Evolutionary conservation across 1,140 invertebrate species (phyloP).

Genomic region (Drosophila rufa): DNA sequence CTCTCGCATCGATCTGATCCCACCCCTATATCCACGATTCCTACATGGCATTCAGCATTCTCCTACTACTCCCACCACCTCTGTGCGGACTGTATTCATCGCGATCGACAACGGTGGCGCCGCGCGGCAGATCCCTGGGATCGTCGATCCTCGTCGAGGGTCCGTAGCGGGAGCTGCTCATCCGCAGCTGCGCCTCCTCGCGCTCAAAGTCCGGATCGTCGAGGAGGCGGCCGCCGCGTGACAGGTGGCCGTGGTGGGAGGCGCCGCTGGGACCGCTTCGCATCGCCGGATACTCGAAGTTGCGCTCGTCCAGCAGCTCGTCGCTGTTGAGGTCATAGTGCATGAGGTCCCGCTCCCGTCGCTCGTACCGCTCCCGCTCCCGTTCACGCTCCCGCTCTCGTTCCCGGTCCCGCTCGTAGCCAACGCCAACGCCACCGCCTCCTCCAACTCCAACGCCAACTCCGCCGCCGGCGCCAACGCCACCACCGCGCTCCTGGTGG

Average conservation of each 20-base stretch:
- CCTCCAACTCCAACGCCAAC: constrained; percentile 9
- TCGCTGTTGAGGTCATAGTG: constrained; percentile 84
- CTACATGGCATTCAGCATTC: constrained; percentile 85
- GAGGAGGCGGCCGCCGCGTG: constrained; percentile 70
- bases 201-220: constrained; percentile 80
- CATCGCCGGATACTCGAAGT: constrained; percentile 82
- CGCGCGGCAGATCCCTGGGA: constrained; percentile 61
- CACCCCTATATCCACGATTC: constrained; percentile 86
- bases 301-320: constrained; percentile 79
- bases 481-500: constrained; percentile 72
- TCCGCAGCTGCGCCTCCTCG: constrained; percentile 67
- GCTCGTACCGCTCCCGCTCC: constrained; percentile 77
- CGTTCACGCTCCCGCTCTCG: constrained; percentile 58
- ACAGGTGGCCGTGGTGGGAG: constrained; percentile 75
- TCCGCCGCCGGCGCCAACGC: constrained; percentile 46
- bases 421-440: constrained; percentile 8
- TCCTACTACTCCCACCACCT: constrained; percentile 85
- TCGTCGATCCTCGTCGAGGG: constrained; percentile 71
- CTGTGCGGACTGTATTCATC: constrained; percentile 85
- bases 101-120: constrained; percentile 75
- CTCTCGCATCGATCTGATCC: constrained; percentile 84
- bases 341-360: constrained; percentile 81
- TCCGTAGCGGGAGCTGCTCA: constrained; percentile 69
- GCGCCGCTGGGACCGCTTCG: constrained; percentile 73
- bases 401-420: constrained; percentile 38